A percentile compares a stretch with the other conserved stretches of the same genome.
Evolutionary conservation across 2,797 vertebrate species (phyloP).

Genomic region (Coracias cyanogaster): DNA sequence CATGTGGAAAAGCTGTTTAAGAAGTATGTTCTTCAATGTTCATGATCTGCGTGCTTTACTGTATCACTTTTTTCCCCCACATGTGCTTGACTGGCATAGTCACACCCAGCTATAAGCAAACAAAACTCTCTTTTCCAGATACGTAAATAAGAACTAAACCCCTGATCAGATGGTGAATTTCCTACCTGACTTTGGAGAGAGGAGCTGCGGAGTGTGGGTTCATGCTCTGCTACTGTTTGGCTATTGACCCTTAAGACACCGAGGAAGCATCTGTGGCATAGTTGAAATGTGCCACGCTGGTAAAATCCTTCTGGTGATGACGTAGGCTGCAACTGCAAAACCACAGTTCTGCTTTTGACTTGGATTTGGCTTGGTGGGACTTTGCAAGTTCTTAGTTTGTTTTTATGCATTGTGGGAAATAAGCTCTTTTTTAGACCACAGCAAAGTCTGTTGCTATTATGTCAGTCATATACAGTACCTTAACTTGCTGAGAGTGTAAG

Average conservation of each 20-base stretch:
- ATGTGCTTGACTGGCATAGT: not conserved
- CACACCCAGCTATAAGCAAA: not conserved
- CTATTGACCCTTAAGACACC: not conserved
- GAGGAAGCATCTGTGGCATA: not conserved
- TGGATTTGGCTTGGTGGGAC: not conserved
- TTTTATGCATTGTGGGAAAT: not conserved
- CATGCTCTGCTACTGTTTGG: not conserved
- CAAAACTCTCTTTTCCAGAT: not conserved
- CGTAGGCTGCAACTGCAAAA: not conserved
- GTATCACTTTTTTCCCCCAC: accelerated
- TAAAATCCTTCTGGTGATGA: not conserved
- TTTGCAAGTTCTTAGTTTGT: not conserved
- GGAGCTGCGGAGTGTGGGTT: not conserved
- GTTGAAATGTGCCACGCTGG: accelerated
- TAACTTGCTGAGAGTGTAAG: not conserved
- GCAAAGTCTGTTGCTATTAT: not conserved
- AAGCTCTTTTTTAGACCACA: not conserved
- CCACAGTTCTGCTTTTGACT: not conserved
- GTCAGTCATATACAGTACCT: not conserved
- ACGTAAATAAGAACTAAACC: accelerated
- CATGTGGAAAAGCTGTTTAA: not conserved
- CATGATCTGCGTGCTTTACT: not conserved
- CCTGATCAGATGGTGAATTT: not conserved
- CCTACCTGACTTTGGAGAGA: not conserved
- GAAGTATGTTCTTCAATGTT: not conserved